phyloP scores from a whole-genome alignment of 2,113 vertebrate species.

The Pygoscelis adeliae region DNA sequence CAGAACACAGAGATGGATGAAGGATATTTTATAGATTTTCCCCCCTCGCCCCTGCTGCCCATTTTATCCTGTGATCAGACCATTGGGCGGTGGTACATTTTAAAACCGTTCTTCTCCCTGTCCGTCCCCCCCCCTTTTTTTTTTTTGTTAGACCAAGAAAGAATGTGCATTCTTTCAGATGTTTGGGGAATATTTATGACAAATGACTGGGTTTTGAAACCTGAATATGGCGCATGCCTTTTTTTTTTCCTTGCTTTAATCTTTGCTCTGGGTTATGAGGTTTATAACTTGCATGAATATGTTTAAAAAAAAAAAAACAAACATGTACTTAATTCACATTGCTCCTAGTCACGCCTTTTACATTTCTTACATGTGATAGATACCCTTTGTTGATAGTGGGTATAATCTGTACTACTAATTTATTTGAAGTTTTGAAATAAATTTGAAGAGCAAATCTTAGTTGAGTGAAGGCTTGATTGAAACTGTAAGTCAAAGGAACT shows the following conservation, averaged over 20 bases:
- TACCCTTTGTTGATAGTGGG: background rate
- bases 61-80: background rate
- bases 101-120: background rate
- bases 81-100: slow-evolving; percentile 58
- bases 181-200: background rate
- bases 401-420: slow-evolving; percentile 4
- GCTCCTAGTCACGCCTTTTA: slow-evolving; percentile 15
- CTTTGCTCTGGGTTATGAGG: background rate
- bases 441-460: slow-evolving; percentile 21
- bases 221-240: slow-evolving; percentile 22
- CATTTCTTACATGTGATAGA: background rate
- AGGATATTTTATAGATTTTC: slow-evolving; percentile 64
- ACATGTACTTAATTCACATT: background rate
- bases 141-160: slow-evolving; percentile 48
- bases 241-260: slow-evolving; percentile 12
- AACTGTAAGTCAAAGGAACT: background rate
- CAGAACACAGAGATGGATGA: slow-evolving; percentile 49
- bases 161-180: slow-evolving; percentile 37
- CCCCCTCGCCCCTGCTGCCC: no score
- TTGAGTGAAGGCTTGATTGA: background rate
- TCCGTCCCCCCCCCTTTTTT: fast-evolving
- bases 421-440: slow-evolving; percentile 41
- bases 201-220: slow-evolving; percentile 60
- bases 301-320: background rate
- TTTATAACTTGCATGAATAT: background rate